Percentiles rank a stretch among this genome's conserved stretches.
phyloP scores from a whole-genome alignment of 2,113 vertebrate genomes.

The Potamarius usumacintae region DNA sequence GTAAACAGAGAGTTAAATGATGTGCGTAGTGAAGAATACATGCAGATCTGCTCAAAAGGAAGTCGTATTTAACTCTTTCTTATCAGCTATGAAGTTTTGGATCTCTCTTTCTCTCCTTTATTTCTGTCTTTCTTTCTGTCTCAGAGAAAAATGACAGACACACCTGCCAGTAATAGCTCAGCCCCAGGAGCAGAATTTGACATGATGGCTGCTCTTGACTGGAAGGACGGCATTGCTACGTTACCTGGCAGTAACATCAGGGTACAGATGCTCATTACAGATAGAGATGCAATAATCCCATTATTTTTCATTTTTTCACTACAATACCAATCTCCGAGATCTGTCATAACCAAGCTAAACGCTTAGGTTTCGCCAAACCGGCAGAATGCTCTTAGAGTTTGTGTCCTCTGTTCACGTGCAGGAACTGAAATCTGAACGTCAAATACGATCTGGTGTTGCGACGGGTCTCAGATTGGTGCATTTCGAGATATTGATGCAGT shows the following conservation, averaged over 20 bases:
- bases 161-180: conserved; percentile 71
- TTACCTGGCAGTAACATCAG: conserved; percentile 93
- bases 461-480: not conserved
- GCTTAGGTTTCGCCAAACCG: not conserved
- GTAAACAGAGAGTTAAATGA: not conserved
- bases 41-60: not conserved
- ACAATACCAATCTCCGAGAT: not conserved
- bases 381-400: not conserved
- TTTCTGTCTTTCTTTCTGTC: not conserved
- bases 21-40: not conserved
- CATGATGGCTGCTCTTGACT: conserved; percentile 94
- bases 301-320: not conserved
- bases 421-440: not conserved
- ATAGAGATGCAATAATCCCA: not conserved
- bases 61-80: not conserved
- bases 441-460: not conserved
- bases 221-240: conserved; percentile 96
- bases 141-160: conserved; percentile 72
- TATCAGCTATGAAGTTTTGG: not conserved
- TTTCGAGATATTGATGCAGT: not conserved
- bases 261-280: conserved; percentile 67
- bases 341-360: not conserved
- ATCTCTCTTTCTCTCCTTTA: not conserved
- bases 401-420: not conserved
- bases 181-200: conserved; percentile 86